Percentiles rank a stretch among this genome's conserved stretches.
Evolutionary conservation across 1,140 invertebrate species (phyloP).

Genomic region (Trinorchestia longiramus): DNA sequence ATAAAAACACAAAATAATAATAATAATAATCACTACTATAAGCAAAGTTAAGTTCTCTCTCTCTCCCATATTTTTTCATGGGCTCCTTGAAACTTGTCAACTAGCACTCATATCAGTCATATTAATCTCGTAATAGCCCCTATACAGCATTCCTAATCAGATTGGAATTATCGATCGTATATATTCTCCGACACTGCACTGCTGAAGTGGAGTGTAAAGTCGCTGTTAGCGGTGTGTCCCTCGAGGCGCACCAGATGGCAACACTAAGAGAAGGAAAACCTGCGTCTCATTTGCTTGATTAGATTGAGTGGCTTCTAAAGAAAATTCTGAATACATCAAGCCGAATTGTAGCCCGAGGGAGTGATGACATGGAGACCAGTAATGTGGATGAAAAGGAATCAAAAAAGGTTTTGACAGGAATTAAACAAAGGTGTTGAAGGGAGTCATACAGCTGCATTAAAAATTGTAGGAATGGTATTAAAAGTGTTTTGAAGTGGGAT

Average conservation of each 20-base stretch:
- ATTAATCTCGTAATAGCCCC: neutral
- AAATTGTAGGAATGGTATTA: neutral
- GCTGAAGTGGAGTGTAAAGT: neutral
- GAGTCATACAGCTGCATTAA: too few relatives aligned
- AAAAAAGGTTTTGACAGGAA: neutral
- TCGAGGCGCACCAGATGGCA: neutral
- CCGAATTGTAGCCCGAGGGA: neutral
- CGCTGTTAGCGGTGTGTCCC: neutral
- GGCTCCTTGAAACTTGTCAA: neutral
- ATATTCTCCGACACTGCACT: neutral
- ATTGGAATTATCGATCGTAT: neutral
- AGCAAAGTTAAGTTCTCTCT: too few relatives aligned
- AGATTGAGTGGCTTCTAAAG: neutral
- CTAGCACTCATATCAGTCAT: neutral
- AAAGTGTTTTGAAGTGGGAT: neutral
- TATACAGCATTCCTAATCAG: neutral
- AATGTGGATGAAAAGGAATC: neutral
- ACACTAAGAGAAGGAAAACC: neutral
- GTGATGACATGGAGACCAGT: neutral
- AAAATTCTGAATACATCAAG: neutral
- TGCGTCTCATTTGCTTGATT: neutral
- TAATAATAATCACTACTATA: too few relatives aligned
- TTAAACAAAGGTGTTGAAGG: neutral
- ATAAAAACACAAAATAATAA: too few relatives aligned
- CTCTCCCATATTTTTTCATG: neutral